Evolutionary conservation across 2,797 vertebrate genomes (phyloP).

Genomic region (Muscicapa striata): DNA sequence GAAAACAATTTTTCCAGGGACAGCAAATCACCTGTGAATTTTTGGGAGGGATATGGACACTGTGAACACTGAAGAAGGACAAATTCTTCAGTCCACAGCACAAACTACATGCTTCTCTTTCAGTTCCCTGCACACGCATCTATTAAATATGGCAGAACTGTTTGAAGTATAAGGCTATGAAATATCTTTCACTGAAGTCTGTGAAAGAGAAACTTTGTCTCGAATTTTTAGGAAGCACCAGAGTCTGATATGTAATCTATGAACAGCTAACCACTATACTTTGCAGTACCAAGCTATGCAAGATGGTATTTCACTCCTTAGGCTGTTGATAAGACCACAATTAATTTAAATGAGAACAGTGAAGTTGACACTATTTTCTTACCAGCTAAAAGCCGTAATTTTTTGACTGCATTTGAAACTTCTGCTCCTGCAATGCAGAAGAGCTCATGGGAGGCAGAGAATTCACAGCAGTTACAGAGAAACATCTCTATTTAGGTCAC

Average conservation of each 20-base stretch:
- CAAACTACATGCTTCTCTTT: neutral
- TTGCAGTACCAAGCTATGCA: neutral
- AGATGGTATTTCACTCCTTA: neutral
- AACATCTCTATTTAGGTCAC: neutral
- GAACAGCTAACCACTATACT: neutral
- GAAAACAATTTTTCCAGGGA: neutral
- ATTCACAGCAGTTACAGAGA: neutral
- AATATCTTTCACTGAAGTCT: neutral
- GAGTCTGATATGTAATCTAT: neutral
- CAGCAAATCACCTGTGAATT: neutral
- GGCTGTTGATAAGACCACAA: neutral
- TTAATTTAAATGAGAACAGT: neutral
- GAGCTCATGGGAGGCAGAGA: neutral
- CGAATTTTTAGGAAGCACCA: neutral
- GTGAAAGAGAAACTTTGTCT: neutral
- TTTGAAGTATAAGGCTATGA: neutral
- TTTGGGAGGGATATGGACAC: neutral
- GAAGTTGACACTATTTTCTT: neutral
- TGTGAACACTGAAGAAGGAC: neutral
- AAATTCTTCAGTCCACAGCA: neutral
- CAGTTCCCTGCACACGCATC: neutral
- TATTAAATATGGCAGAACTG: neutral
- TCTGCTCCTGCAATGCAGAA: neutral
- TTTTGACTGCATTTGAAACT: neutral
- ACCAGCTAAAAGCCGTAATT: neutral